A percentile compares a stretch with the other conserved stretches of the same genome.
Evolutionary conservation across 2,888 invertebrate species (phyloP).

Genomic region (Drosophila nigritarsus): DNA sequence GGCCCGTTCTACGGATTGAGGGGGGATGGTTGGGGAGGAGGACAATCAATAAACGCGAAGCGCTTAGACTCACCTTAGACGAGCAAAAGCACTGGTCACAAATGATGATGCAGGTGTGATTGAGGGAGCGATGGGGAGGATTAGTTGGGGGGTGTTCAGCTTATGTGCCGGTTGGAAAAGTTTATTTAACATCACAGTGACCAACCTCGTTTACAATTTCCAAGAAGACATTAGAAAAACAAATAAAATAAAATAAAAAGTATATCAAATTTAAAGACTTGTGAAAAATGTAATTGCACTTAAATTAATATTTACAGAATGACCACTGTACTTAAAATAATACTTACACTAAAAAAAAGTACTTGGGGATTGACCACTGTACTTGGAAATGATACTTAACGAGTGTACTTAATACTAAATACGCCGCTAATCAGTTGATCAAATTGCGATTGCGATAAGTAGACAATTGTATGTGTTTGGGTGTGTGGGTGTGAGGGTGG

Average conservation of each 20-base stretch:
- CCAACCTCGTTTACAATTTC: neutral
- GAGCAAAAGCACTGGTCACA: conserved; percentile 27
- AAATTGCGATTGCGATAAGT: conserved; percentile 40
- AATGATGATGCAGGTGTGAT: conserved; percentile 1
- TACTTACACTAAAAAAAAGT: neutral
- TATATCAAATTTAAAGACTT: neutral
- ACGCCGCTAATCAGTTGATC: conserved; percentile 48
- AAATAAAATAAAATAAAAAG: neutral
- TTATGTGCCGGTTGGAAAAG: conserved; percentile 61
- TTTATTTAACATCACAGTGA: conserved; percentile 30
- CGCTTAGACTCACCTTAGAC: conserved; percentile 46
- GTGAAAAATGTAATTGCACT: neutral
- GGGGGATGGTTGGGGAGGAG: conserved; percentile 41
- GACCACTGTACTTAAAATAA: neutral
- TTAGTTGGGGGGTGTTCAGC: conserved; percentile 20
- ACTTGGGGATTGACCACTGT: neutral
- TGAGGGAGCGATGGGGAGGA: neutral
- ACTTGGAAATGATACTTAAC: neutral
- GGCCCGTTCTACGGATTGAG: conserved; percentile 20
- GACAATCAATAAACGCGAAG: conserved; percentile 78
- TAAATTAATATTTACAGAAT: too few relatives aligned
- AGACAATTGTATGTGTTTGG: conserved; percentile 7
- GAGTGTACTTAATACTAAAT: conserved; percentile 9
- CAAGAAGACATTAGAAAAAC: neutral
- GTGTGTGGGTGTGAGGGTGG: too few relatives aligned